Percentiles rank a stretch among this genome's conserved stretches.
phyloP scores from a whole-genome alignment of 2,797 vertebrate genomes.

The Sorex maritimensis region DNA sequence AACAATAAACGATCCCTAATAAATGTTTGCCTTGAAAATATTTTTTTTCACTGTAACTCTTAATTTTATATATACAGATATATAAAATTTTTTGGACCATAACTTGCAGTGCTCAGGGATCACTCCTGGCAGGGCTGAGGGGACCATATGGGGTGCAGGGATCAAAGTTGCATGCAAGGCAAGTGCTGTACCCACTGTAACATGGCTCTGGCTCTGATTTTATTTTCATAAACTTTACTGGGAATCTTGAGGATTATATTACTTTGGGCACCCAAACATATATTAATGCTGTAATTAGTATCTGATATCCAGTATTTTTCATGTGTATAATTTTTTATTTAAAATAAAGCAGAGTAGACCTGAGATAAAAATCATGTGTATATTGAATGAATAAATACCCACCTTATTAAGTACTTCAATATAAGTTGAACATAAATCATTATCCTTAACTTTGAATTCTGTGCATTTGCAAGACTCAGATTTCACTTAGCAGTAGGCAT shows the following conservation, averaged over 20 bases:
- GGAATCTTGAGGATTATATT: slow-evolving; percentile 65
- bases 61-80: not conserved
- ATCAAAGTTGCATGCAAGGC: too few relatives aligned
- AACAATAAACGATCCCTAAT: slow-evolving; percentile 64
- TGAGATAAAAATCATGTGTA: slow-evolving; percentile 32
- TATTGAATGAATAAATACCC: not conserved
- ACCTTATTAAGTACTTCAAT: slow-evolving; percentile 35
- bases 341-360: not conserved
- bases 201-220: not conserved
- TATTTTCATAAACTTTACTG: slow-evolving; percentile 69
- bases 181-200: too few relatives aligned
- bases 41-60: slow-evolving; percentile 23
- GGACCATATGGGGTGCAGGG: too few relatives aligned
- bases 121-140: too few relatives aligned
- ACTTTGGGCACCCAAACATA: slow-evolving; percentile 65
- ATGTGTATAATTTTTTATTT: not conserved
- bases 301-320: slow-evolving; percentile 33
- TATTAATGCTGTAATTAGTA: slow-evolving; percentile 39
- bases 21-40: slow-evolving; percentile 70
- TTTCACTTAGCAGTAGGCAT: slow-evolving; percentile 25
- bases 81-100: too few relatives aligned
- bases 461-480: slow-evolving; percentile 20
- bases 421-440: slow-evolving; percentile 14
- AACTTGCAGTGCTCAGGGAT: too few relatives aligned
- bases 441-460: slow-evolving; percentile 44